A percentile compares a stretch with the other conserved stretches of the same genome.
These are phyloP conservation scores for Prenolepis imparis DNA, from an alignment of 2,888 invertebrate species.

Conservation along the genomic window DNA sequence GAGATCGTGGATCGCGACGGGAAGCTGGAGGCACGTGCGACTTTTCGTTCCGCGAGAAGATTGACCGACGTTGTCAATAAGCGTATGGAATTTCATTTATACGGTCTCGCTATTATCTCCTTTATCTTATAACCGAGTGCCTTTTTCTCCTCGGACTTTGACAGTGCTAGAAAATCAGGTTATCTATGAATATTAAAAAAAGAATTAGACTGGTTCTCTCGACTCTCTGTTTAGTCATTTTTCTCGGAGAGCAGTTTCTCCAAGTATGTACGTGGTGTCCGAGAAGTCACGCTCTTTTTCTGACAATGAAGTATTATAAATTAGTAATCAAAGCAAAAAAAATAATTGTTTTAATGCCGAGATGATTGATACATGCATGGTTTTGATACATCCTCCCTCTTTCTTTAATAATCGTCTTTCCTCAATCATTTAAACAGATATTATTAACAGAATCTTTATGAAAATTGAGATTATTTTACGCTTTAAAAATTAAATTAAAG, in stretches of 20 bases:
- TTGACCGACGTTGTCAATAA: conserved; percentile 1
- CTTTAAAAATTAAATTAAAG: not conserved
- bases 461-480: not conserved
- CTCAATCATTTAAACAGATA: not conserved
- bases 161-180: not conserved
- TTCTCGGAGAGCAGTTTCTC: not conserved
- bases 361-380: not conserved
- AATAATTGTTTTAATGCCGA: not conserved
- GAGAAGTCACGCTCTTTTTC: not conserved
- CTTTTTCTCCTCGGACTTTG: not conserved
- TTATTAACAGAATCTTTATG: not conserved
- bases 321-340: not conserved
- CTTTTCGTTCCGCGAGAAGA: not conserved
- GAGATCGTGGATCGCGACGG: conserved; percentile 6
- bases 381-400: not conserved
- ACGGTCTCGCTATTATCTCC: not conserved
- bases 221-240: not conserved
- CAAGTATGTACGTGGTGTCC: not conserved
- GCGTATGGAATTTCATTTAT: conserved; percentile 1
- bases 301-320: too few species aligned
- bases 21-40: conserved; percentile 25
- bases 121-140: not conserved
- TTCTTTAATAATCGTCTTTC: not conserved
- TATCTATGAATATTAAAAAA: not conserved
- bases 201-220: not conserved